A percentile compares a stretch with the other conserved stretches of the same genome.
phyloP scores from a whole-genome alignment of 2,113 vertebrate species.

The Scytalopus superciliaris region DNA sequence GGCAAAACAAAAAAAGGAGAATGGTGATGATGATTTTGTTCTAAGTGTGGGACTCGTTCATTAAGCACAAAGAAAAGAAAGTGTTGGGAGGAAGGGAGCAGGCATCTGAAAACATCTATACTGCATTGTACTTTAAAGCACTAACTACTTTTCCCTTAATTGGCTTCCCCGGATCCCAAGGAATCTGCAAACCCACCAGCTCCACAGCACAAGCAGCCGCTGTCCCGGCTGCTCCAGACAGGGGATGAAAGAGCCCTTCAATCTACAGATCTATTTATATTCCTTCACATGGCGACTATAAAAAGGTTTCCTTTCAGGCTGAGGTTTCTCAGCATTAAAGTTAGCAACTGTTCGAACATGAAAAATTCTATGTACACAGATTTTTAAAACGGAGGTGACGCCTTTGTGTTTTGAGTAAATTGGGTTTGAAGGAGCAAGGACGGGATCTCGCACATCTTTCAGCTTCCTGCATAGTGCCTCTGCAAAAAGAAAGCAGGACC shows the following conservation, averaged over 20 bases:
- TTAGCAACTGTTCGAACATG: not conserved
- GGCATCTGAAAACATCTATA: not conserved
- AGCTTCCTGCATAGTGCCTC: rapidly evolving
- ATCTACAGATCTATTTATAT: conserved; percentile 65
- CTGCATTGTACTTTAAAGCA: not conserved
- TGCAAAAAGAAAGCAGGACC: not conserved
- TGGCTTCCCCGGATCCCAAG: conserved; percentile 14
- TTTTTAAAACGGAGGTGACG: not conserved
- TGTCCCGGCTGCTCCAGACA: conserved; percentile 1
- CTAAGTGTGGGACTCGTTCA: not conserved
- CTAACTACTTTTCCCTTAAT: conserved; percentile 34
- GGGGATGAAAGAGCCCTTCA: conserved; percentile 61
- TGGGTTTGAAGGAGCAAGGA: rapidly evolving
- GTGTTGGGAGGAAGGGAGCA: not conserved
- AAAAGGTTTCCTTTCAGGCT: conserved; percentile 58
- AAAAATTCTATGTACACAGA: not conserved
- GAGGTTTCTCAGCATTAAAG: conserved; percentile 54
- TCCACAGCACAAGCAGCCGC: not conserved
- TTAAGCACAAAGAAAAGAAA: not conserved
- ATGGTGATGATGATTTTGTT: not conserved
- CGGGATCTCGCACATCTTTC: rapidly evolving
- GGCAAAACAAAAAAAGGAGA: not conserved
- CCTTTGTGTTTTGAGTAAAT: not conserved
- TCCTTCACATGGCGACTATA: conserved; percentile 41
- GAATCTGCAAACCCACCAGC: conserved; percentile 24